These are phyloP conservation scores for Discoglossus pictus DNA, from an alignment of 2,797 vertebrate genomes.

Conservation along the genomic window DNA sequence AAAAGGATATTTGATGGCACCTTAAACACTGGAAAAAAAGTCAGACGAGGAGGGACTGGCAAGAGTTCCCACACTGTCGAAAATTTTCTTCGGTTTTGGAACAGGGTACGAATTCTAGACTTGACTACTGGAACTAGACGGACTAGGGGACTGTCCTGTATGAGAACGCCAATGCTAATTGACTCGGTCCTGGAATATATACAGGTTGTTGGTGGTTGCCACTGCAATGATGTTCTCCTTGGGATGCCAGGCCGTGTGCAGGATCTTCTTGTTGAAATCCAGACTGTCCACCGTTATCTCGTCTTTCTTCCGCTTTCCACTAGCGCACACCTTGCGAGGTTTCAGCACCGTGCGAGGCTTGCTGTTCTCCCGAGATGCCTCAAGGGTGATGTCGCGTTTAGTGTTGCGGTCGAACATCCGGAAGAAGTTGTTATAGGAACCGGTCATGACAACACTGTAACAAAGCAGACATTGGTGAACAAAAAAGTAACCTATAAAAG, in stretches of 20 bases:
- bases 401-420: conserved; percentile 92
- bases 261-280: conserved; percentile 98
- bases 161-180: conserved; percentile 81
- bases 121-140: conserved; percentile 81
- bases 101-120: conserved; percentile 76
- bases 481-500: too few relatives aligned
- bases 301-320: conserved; percentile 94
- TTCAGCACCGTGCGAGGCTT: conserved; percentile 87
- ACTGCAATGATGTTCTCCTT: conserved; percentile 97
- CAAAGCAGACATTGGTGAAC: too few relatives aligned
- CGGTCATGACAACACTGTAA: conserved; percentile 92
- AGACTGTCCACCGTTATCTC: conserved; percentile 96
- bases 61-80: conserved; percentile 46
- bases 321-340: conserved; percentile 93
- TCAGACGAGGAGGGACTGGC: conserved; percentile 71
- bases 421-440: conserved; percentile 99
- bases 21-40: conserved; percentile 78
- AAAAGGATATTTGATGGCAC: conserved; percentile 76
- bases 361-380: conserved; percentile 93
- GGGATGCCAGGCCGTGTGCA: conserved; percentile 96
- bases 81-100: conserved; percentile 58
- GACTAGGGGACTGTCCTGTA: conserved; percentile 71
- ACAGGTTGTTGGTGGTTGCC: conserved; percentile 98
- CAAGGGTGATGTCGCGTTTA: conserved; percentile 86
- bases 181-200: conserved; percentile 97